Conservation (phyloP, 2,113 vertebrate genomes). For the Passer domesticus region DNA sequence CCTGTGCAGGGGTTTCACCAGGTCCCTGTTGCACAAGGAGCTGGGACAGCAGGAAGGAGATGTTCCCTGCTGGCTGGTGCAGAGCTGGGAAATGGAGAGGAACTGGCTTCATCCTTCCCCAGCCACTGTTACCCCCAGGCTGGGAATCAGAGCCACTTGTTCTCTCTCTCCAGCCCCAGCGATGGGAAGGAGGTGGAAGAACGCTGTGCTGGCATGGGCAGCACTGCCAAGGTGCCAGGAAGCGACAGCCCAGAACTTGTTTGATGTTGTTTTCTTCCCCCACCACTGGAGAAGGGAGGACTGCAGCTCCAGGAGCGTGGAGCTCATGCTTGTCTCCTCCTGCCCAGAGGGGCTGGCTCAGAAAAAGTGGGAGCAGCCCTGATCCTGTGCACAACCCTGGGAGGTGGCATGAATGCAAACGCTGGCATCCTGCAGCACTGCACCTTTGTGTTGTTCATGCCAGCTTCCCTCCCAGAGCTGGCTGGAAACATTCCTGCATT, state of each 20-base stretch:
- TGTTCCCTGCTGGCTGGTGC: neutral
- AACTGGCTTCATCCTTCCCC: neutral
- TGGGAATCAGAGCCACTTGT: neutral
- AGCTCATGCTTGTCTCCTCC: neutral
- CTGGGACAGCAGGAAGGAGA: neutral
- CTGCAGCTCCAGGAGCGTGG: fast-evolving
- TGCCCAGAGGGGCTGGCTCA: neutral
- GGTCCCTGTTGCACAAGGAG: neutral
- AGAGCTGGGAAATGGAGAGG: neutral
- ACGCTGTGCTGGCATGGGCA: fast-evolving
- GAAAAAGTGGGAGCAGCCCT: neutral
- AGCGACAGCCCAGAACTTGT: neutral
- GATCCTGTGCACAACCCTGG: fast-evolving
- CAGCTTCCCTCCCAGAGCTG: neutral
- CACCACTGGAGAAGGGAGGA: neutral
- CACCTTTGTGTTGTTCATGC: neutral
- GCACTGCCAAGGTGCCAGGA: neutral
- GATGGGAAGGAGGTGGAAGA: neutral
- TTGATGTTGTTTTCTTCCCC: neutral
- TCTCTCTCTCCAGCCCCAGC: neutral
- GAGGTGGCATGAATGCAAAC: fast-evolving
- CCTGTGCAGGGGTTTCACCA: neutral
- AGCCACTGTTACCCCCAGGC: neutral
- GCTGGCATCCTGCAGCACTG: neutral
- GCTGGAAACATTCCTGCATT: neutral